Evolutionary conservation across 2,113 vertebrate genomes (phyloP).

Genomic region (Ailurus styani): DNA sequence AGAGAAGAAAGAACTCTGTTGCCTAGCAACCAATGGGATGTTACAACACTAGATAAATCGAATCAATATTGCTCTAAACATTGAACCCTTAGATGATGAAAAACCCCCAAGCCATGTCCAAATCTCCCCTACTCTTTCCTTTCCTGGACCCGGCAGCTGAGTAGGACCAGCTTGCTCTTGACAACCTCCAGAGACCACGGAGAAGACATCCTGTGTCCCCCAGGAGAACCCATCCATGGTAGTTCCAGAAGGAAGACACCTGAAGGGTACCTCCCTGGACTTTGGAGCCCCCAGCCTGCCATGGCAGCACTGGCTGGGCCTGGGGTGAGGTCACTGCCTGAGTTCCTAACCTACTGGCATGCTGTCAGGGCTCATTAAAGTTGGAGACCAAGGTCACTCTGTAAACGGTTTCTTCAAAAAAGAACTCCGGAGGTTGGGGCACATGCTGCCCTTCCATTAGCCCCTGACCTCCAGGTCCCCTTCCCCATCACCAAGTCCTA

Average conservation of each 20-base stretch:
- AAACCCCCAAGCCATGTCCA: conserved; percentile 70
- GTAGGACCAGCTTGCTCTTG: not conserved
- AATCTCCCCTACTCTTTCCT: conserved; percentile 47
- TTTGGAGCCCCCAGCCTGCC: not conserved
- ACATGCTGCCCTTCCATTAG: not conserved
- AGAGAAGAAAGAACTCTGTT: conserved; percentile 77
- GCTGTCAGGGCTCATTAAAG: not conserved
- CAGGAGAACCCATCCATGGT: not conserved
- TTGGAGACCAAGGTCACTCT: not conserved
- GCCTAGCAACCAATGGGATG: conserved; percentile 79
- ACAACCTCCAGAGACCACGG: not conserved
- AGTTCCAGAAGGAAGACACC: not conserved
- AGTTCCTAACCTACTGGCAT: not conserved
- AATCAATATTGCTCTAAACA: conserved; percentile 82
- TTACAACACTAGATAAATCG: conserved; percentile 80
- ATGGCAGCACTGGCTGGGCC: not conserved
- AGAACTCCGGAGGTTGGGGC: not conserved
- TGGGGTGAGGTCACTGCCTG: not conserved
- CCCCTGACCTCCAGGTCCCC: not conserved
- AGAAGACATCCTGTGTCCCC: not conserved
- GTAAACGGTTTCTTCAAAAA: not conserved
- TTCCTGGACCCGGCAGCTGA: not conserved
- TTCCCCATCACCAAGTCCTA: not conserved
- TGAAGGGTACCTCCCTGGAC: not conserved
- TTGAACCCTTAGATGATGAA: conserved; percentile 71